Percentiles rank a stretch among this genome's conserved stretches.
Conservation (phyloP, 2,113 vertebrate species). For the Melospiza melodia region DNA sequence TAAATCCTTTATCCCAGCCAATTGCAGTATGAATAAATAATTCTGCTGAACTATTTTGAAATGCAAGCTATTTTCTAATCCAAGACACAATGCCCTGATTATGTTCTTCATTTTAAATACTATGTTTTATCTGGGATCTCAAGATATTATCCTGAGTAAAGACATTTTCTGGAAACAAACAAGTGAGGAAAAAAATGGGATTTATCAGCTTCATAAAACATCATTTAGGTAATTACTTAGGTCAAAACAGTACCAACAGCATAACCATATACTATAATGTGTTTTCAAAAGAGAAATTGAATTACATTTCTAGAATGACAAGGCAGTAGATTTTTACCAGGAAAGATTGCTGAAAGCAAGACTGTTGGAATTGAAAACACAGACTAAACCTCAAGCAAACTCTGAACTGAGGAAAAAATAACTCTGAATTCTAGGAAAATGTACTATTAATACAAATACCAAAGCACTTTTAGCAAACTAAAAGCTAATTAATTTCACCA, state of each 20-base stretch:
- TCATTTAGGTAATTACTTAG: neutral
- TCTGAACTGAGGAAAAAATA: neutral
- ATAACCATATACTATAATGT: neutral
- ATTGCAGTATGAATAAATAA: neutral
- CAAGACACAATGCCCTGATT: neutral
- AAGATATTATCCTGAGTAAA: neutral
- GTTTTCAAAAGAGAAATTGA: neutral
- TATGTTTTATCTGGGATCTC: neutral
- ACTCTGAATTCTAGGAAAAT: neutral
- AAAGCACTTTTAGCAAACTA: neutral
- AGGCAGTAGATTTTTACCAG: neutral
- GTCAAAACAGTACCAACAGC: neutral
- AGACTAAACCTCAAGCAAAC: neutral
- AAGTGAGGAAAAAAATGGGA: neutral
- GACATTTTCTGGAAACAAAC: neutral
- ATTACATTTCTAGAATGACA: neutral
- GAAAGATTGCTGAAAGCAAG: neutral
- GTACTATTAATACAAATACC: neutral
- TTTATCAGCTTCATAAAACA: neutral
- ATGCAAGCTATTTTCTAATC: neutral
- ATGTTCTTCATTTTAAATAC: neutral
- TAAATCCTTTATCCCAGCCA: neutral
- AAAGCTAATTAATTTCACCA: neutral
- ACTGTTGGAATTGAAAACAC: neutral
- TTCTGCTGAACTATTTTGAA: neutral